Base-by-base conservation (phyloP, 2,888 invertebrate genomes). In the Trichacis sp. region DNA sequence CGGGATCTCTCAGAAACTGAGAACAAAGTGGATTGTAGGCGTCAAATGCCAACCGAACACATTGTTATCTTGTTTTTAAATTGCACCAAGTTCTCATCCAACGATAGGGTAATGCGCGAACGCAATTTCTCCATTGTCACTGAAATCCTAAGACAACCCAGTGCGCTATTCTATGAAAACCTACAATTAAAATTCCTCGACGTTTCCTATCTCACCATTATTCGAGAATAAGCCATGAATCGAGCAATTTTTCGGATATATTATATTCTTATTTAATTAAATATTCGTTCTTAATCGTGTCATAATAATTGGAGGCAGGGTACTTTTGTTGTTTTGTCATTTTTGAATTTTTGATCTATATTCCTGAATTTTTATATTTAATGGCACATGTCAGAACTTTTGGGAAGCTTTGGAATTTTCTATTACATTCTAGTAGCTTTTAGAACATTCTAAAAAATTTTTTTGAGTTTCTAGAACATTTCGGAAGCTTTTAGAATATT, bases 81-180 rank as follows among this genome's bases (percentile, higher is more conserved):
- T 49, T 55, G 52, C 30, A 30, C 50, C 49, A 55, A 20, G 18
- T 72, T 72, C 68, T 51, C 70, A 61, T 47, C 48, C 50, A 42
- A 47, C 29, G 61, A 57, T 57, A 65, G 53, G 60, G 47, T 57
- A 57, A 57, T 42, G 46, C 48, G 61, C 36, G 48, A 68, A 69
- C 54, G 60, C 40, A 59, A 68, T 69, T 69, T 68, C 69, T 59
- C 64, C 65, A 65, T 65, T 65, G 65, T 65, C 54, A 57, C 49
- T 18, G 53, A 29, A 40, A 57, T 43, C 15, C 12, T 55, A 38
- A 33, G 54, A 60, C 42, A 61, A 53, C 42, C 53, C 40, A 42
- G 58, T 64, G 49, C 54, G 45, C 52, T 55, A 59, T 54, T 58
- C 19, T 20, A 5, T 19, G 54, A 51, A 51, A 30, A 52, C 3